A percentile compares a stretch with the other conserved stretches of the same genome.
Evolutionary conservation across 2,888 invertebrate genomes (phyloP).

Genomic region (Acleris holmiana): DNA sequence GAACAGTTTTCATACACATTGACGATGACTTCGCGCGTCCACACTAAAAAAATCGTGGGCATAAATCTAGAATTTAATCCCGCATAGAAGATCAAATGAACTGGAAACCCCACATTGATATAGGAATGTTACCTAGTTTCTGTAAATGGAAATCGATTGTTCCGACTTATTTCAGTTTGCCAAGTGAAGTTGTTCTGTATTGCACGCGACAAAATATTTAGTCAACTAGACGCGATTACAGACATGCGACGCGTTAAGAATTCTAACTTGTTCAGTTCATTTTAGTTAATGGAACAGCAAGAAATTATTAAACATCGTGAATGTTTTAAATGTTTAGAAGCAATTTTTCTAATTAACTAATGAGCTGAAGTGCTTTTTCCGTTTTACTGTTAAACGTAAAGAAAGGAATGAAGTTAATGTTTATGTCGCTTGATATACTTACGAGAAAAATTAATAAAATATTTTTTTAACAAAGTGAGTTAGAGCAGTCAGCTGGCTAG

Average conservation of each 20-base stretch:
- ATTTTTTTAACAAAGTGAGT: too few relatives aligned
- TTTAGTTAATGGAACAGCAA: slow-evolving; percentile 28
- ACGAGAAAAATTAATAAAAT: too few relatives aligned
- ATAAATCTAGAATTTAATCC: too few relatives aligned
- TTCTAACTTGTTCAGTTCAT: slow-evolving; percentile 54
- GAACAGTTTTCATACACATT: too few relatives aligned
- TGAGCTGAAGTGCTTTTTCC: neutral
- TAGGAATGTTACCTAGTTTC: slow-evolving; percentile 33
- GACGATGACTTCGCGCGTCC: too few relatives aligned
- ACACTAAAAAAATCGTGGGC: too few relatives aligned
- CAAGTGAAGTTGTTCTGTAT: slow-evolving; percentile 55
- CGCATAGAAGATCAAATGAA: slow-evolving; percentile 2
- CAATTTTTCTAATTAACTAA: neutral
- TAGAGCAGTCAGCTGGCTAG: too few relatives aligned
- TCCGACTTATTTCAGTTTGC: slow-evolving; percentile 53
- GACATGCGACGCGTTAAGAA: slow-evolving; percentile 61
- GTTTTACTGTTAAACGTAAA: too few relatives aligned
- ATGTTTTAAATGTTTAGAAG: slow-evolving; percentile 6
- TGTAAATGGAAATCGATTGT: slow-evolving; percentile 33
- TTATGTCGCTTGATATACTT: too few relatives aligned
- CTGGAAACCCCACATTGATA: slow-evolving; percentile 12
- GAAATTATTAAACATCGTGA: slow-evolving; percentile 4
- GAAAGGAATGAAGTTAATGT: too few relatives aligned
- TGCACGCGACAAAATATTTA: slow-evolving; percentile 73
- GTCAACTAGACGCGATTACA: slow-evolving; percentile 59